Percentiles rank a stretch among this genome's conserved stretches.
phyloP scores from a whole-genome alignment of 2,113 vertebrate genomes.

The Chelonoidis abingdonii region DNA sequence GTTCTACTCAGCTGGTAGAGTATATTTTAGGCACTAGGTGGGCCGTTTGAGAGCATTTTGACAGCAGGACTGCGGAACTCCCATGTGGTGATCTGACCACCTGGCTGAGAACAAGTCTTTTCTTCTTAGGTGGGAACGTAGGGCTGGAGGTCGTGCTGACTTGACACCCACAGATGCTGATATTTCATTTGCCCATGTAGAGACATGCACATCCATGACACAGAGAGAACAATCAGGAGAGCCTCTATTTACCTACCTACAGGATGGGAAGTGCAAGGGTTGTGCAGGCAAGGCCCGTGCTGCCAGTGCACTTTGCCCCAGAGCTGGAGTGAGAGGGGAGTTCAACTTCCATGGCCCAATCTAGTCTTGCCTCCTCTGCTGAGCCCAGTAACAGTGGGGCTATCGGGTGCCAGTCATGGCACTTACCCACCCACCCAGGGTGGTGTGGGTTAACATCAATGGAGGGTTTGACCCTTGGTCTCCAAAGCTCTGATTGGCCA shows the following conservation, averaged over 20 bases:
- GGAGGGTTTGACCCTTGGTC: not conserved
- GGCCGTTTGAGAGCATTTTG: not conserved
- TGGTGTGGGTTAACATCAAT: not conserved
- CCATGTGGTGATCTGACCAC: not conserved
- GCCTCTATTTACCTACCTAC: not conserved
- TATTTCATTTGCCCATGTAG: not conserved
- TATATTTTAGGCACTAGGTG: not conserved
- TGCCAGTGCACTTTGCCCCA: not conserved
- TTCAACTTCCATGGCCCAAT: not conserved
- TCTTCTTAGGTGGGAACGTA: not conserved
- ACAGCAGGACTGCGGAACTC: not conserved
- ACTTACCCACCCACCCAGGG: not conserved
- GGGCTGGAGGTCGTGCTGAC: not conserved
- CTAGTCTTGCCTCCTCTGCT: not conserved
- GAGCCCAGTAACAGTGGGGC: not conserved
- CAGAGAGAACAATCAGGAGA: not conserved
- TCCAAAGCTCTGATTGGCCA: not conserved
- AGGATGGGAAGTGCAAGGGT: not conserved
- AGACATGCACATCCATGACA: not conserved
- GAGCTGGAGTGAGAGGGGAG: not conserved
- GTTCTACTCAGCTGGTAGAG: not conserved
- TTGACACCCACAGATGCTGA: not conserved
- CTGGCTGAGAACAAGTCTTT: not conserved
- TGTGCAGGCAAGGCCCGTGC: not conserved
- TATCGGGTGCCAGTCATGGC: not conserved